These are phyloP conservation scores for Vombatus ursinus DNA, from an alignment of 2,113 vertebrate species.

Conservation along the genomic window DNA sequence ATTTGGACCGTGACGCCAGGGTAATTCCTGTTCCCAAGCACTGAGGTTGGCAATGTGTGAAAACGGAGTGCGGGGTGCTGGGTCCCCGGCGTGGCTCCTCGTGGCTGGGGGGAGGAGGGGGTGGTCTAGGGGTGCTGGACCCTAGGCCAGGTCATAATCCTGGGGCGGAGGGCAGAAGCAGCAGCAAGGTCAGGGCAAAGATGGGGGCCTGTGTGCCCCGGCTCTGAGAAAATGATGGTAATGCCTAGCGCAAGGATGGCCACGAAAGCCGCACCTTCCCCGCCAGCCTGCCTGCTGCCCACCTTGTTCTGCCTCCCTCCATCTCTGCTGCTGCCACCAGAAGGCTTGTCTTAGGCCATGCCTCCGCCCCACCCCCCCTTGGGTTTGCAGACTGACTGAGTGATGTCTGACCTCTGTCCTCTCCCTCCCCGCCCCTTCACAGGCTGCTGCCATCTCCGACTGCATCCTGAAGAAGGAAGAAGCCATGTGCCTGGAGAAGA, in stretches of 20 bases:
- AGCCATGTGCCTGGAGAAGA: conserved; percentile 84
- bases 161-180: background rate
- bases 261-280: background rate
- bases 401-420: background rate
- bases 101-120: too few species aligned
- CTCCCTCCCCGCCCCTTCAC: fast-evolving
- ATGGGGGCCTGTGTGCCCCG: background rate
- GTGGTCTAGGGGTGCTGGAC: too few species aligned
- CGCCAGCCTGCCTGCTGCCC: background rate
- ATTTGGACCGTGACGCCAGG: background rate
- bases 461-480: conserved; percentile 88
- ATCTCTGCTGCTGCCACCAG: background rate
- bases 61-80: background rate
- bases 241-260: too few species aligned
- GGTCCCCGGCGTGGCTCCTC: too few species aligned
- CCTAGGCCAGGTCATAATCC: too few species aligned
- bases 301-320: background rate
- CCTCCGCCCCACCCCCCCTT: too few species aligned
- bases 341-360: background rate
- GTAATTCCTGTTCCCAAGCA: background rate
- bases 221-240: too few species aligned
- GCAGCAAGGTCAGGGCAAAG: too few species aligned
- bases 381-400: background rate
- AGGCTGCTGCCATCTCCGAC: conserved; percentile 82
- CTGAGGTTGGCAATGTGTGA: background rate